A percentile compares a stretch with the other conserved stretches of the same genome.
Conservation (phyloP, 2,888 invertebrate genomes). For the Timandra comae region DNA sequence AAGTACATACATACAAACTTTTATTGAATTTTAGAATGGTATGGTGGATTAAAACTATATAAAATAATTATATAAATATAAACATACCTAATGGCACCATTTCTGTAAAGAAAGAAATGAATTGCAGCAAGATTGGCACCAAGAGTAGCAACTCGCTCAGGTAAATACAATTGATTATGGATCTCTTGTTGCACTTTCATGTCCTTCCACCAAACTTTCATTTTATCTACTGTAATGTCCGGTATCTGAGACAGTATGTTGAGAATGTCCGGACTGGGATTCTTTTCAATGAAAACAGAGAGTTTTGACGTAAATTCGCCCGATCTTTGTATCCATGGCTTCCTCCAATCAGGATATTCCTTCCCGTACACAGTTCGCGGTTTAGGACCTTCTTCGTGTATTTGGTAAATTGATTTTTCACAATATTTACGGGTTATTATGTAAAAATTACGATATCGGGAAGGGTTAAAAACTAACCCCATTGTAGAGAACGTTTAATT, state of each 20-base stretch:
- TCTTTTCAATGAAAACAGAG: slow-evolving; percentile 69
- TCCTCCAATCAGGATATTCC: slow-evolving; percentile 78
- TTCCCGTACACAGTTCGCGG: slow-evolving; percentile 52
- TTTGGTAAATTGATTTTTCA: slow-evolving; percentile 53
- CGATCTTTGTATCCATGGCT: slow-evolving; percentile 75
- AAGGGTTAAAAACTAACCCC: too few species aligned
- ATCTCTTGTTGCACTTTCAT: slow-evolving; percentile 69
- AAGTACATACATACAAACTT: too few species aligned
- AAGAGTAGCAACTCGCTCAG: slow-evolving; percentile 77
- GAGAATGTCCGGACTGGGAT: slow-evolving; percentile 54
- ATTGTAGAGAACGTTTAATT: too few species aligned
- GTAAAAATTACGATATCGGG: slow-evolving; percentile 27
- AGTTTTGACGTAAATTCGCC: slow-evolving; percentile 77
- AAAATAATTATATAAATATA: not conserved
- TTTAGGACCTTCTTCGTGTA: slow-evolving; percentile 50
- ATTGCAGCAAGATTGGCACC: slow-evolving; percentile 91
- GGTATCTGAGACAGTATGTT: slow-evolving; percentile 70
- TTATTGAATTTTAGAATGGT: too few species aligned
- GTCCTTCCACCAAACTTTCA: slow-evolving; percentile 76
- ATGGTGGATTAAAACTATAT: too few species aligned
- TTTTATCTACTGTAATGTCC: slow-evolving; percentile 60
- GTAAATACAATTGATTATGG: slow-evolving; percentile 77
- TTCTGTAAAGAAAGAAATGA: slow-evolving; percentile 86
- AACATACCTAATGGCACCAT: slow-evolving; percentile 81
- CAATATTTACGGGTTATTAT: slow-evolving; percentile 44